Conservation (phyloP, 2,888 invertebrate species). For the Hedychridium roseum region DNA sequence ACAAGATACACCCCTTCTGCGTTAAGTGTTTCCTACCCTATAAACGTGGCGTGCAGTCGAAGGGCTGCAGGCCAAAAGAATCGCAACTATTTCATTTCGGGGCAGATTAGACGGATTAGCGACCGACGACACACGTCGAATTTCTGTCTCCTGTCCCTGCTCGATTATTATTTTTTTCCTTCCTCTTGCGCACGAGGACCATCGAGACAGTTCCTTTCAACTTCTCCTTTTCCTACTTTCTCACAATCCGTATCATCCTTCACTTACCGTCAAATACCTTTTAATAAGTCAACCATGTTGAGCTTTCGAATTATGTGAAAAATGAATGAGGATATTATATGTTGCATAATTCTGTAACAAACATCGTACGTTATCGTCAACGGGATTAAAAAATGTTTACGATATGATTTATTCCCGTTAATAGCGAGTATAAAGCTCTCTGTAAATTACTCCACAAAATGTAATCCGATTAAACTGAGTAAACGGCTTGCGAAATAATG, state of each 20-base stretch:
- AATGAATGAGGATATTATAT: too few relatives aligned
- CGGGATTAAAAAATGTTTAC: slow-evolving; percentile 8
- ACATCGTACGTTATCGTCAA: slow-evolving; percentile 31
- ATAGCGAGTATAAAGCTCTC: slow-evolving; percentile 1
- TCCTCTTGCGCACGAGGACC: too few relatives aligned
- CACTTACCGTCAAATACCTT: too few relatives aligned
- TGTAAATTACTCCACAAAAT: not conserved
- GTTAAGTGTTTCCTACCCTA: slow-evolving; percentile 51
- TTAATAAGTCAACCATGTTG: too few relatives aligned
- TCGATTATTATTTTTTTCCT: too few relatives aligned
- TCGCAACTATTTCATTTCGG: slow-evolving; percentile 64
- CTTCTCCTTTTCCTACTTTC: not conserved
- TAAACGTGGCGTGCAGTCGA: slow-evolving; percentile 33
- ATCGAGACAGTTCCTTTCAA: slow-evolving; percentile 1
- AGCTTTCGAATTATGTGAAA: too few relatives aligned
- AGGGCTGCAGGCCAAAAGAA: slow-evolving; percentile 45
- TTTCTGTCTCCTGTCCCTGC: too few relatives aligned
- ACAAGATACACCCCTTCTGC: slow-evolving; percentile 22
- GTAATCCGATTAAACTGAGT: slow-evolving; percentile 4
- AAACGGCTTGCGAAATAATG: not conserved
- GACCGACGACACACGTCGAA: slow-evolving; percentile 38
- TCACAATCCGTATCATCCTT: not conserved
- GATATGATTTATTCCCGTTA: not conserved
- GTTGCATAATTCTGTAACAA: slow-evolving; percentile 17
- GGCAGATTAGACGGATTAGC: slow-evolving; percentile 63